Conservation (phyloP, 2,888 invertebrate genomes). For the Drosophila quasianomalipes region DNA sequence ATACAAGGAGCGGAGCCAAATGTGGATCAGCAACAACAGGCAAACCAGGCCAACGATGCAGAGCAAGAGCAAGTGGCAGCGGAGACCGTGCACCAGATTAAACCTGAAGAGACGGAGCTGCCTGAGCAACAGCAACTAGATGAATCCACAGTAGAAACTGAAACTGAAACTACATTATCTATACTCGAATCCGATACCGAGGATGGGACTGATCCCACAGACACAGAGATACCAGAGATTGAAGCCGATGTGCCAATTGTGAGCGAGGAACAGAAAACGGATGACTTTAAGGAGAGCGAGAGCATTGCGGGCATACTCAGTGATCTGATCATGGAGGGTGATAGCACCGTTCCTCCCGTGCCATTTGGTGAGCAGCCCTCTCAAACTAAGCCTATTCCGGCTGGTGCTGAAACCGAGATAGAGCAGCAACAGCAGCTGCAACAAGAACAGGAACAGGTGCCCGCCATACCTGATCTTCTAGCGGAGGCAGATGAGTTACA, state of each 20-base stretch:
- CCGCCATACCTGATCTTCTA: constrained; percentile 57
- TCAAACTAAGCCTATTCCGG: constrained; percentile 46
- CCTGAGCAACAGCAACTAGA: constrained; percentile 28
- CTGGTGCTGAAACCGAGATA: constrained; percentile 13
- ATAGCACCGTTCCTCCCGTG: constrained; percentile 73
- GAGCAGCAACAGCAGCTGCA: constrained; percentile 20
- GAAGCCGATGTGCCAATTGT: constrained; percentile 54
- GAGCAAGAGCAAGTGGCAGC: constrained; percentile 5
- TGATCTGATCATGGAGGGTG: constrained; percentile 80
- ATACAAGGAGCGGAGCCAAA: constrained; percentile 71
- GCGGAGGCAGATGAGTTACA: constrained; percentile 62
- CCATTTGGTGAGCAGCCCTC: constrained; percentile 60
- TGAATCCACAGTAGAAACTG: constrained; percentile 5
- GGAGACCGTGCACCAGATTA: constrained; percentile 3
- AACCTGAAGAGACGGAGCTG: constrained; percentile 13
- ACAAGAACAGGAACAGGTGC: constrained; percentile 25
- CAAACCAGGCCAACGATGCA: constrained; percentile 29
- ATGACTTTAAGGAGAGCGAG: constrained; percentile 80
- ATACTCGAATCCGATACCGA: constrained; percentile 1
- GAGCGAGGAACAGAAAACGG: constrained; percentile 52
- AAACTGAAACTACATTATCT: constrained; percentile 18
- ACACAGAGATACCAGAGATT: constrained; percentile 42
- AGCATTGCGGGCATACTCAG: constrained; percentile 82
- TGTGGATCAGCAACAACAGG: constrained; percentile 51
- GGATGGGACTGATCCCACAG: constrained; percentile 27